Evolutionary conservation across 2,113 vertebrate species (phyloP).

Genomic region (Aptenodytes forsteri): DNA sequence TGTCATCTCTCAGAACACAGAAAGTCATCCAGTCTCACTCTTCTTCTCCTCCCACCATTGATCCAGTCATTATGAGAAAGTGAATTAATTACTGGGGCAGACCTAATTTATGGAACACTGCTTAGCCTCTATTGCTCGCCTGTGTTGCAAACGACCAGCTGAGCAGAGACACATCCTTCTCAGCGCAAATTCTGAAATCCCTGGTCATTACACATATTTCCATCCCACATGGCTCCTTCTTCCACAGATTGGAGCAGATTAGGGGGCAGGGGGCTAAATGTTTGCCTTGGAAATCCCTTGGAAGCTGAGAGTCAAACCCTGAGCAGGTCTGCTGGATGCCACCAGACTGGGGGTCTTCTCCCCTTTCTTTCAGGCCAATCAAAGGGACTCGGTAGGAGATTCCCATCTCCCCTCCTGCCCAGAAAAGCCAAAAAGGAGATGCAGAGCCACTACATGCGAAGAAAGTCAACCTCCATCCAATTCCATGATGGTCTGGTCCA

Average conservation of each 20-base stretch:
- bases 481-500: not conserved
- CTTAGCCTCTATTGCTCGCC: not conserved
- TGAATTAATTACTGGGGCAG: not conserved
- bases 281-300: not conserved
- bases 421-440: not conserved
- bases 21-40: not conserved
- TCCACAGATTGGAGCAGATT: not conserved
- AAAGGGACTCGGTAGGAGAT: not conserved
- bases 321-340: not conserved
- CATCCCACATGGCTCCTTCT: not conserved
- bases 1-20: not conserved
- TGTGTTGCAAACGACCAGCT: not conserved
- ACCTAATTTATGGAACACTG: not conserved
- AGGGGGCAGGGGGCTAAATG: accelerated
- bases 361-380: not conserved
- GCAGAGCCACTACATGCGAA: accelerated
- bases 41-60: not conserved
- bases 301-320: not conserved
- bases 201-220: accelerated
- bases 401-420: not conserved
- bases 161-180: not conserved
- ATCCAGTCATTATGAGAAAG: not conserved
- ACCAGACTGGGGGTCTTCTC: not conserved
- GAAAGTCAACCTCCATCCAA: not conserved
- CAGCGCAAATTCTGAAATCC: not conserved